These are phyloP conservation scores for Xerus rutilus DNA, from an alignment of 2,797 vertebrate genomes.

Conservation along the genomic window DNA sequence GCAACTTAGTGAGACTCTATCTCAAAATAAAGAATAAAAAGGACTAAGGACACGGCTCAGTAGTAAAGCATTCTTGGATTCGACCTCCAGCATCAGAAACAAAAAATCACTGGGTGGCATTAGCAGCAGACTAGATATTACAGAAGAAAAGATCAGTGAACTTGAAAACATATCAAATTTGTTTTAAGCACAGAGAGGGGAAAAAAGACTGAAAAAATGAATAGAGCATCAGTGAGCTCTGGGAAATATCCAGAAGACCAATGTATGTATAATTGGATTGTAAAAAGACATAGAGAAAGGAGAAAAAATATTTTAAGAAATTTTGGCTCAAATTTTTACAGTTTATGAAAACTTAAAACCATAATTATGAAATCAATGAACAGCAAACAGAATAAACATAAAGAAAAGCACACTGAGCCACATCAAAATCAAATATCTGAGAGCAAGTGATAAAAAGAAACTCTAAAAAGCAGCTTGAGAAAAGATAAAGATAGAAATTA, in stretches of 20 bases:
- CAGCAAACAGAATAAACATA: background rate
- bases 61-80: no score
- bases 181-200: background rate
- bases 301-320: background rate
- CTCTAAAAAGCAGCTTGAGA: background rate
- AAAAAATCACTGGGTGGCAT: background rate
- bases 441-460: background rate
- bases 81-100: no score
- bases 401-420: background rate
- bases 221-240: background rate
- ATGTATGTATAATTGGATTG: background rate
- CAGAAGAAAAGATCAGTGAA: background rate
- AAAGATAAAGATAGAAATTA: background rate
- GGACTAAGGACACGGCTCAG: no score
- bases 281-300: background rate
- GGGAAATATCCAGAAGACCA: background rate
- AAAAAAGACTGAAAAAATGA: background rate
- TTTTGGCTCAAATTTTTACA: background rate
- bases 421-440: background rate
- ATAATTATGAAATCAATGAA: background rate
- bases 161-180: background rate
- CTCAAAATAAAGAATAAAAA: no score
- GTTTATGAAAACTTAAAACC: background rate
- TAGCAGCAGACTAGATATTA: background rate
- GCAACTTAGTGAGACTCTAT: no score